These are phyloP conservation scores for Centruroides vittatus DNA, from an alignment of 1,140 invertebrate species.

Conservation along the genomic window DNA sequence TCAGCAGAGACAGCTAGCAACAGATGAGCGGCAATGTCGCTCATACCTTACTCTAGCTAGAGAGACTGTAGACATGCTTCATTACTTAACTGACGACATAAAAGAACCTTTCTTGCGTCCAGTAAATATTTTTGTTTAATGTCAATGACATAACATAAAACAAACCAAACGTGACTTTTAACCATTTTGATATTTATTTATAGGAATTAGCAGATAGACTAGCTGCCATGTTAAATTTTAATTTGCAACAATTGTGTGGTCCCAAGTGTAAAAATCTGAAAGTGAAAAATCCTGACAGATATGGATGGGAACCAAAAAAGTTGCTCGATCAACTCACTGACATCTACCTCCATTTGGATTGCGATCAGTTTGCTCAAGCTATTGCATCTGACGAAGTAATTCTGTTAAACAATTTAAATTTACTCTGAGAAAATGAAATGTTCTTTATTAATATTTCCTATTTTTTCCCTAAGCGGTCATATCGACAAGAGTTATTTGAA, in stretches of 20 bases:
- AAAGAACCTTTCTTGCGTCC: conserved; percentile 83
- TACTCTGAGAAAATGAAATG: conserved; percentile 3
- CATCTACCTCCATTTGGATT: conserved; percentile 93
- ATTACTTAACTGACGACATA: conserved; percentile 88
- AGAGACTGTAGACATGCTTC: conserved; percentile 96
- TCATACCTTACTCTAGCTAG: conserved; percentile 87
- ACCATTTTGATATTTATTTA: not conserved
- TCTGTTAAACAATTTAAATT: not conserved
- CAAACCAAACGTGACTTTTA: too few relatives aligned
- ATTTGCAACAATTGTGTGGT: conserved; percentile 90
- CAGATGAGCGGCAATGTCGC: conserved; percentile 81
- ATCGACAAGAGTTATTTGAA: conserved; percentile 78
- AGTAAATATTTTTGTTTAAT: conserved; percentile 27
- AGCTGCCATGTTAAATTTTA: conserved; percentile 96
- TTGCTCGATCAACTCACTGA: conserved; percentile 82
- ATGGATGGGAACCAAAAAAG: conserved; percentile 87
- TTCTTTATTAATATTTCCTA: too few relatives aligned
- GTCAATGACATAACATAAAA: not conserved
- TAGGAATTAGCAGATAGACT: conserved; percentile 72
- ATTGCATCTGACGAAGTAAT: conserved; percentile 59
- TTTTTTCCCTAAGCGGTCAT: conserved; percentile 54
- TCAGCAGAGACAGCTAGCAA: conserved; percentile 58
- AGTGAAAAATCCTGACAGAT: conserved; percentile 86
- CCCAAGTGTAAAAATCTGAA: conserved; percentile 95
- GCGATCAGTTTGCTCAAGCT: conserved; percentile 73